Conservation (phyloP, 2,797 vertebrate genomes). For the Takifugu rubripes region DNA sequence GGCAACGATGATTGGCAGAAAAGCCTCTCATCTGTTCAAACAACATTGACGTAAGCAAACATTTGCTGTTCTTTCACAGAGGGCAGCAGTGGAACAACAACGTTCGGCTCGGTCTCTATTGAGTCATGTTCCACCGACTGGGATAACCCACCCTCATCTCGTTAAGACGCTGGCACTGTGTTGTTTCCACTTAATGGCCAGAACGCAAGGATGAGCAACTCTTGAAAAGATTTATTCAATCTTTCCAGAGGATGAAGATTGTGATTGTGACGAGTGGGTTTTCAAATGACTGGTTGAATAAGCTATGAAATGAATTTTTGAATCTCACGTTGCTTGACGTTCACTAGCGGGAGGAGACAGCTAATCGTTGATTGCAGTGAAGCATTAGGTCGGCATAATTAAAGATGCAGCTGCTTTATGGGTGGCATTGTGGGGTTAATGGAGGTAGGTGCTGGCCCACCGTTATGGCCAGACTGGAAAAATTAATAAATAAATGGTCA, state of each 20-base stretch:
- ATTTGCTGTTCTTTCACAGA: constrained; percentile 30
- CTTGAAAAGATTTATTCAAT: constrained; percentile 26
- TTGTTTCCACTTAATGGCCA: constrained; percentile 25
- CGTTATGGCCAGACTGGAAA: not conserved
- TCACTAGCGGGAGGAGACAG: constrained; percentile 12
- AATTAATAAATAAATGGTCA: not conserved
- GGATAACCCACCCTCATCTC: constrained; percentile 9
- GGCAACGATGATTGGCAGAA: constrained; percentile 20
- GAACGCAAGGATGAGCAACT: constrained; percentile 26
- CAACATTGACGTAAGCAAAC: constrained; percentile 39
- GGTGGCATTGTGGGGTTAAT: constrained; percentile 26
- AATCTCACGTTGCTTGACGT: constrained; percentile 22
- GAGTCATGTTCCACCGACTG: constrained; percentile 18
- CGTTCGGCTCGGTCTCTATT: constrained; percentile 6
- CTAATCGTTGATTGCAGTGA: constrained; percentile 35
- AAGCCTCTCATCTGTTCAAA: constrained; percentile 51
- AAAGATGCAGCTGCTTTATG: constrained; percentile 16
- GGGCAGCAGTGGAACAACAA: constrained; percentile 11
- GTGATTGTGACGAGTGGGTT: constrained; percentile 12
- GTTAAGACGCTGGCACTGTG: constrained; percentile 1
- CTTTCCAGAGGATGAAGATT: constrained; percentile 14
- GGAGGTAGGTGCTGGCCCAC: constrained; percentile 4
- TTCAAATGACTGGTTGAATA: constrained; percentile 35
- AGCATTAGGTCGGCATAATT: constrained; percentile 18
- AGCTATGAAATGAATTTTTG: constrained; percentile 43